phyloP scores from a whole-genome alignment of 2,797 vertebrate species.

The Eleutherodactylus coqui region DNA sequence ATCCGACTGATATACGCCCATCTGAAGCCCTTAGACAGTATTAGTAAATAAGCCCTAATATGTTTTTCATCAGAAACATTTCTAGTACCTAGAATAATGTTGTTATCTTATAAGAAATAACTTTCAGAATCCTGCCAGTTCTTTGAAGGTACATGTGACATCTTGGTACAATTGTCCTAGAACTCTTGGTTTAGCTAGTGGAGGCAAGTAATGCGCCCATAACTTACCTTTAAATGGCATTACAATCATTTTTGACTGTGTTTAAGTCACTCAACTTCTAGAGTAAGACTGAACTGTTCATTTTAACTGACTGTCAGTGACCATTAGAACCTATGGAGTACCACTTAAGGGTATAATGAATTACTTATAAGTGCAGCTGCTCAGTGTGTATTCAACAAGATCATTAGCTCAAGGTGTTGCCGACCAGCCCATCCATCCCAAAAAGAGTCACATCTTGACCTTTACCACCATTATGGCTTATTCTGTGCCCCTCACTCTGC shows the following conservation, averaged over 20 bases:
- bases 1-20: no score
- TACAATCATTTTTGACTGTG: not conserved
- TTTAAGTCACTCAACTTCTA: constrained; percentile 3
- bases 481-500: constrained; percentile 51
- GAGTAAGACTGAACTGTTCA: constrained; percentile 31
- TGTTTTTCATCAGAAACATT: not conserved
- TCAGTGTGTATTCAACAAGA: constrained; percentile 59
- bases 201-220: not conserved
- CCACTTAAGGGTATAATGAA: constrained; percentile 54
- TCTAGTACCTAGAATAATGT: not conserved
- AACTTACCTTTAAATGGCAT: constrained; percentile 18
- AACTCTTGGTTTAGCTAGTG: not conserved
- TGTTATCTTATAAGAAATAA: not conserved
- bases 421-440: constrained; percentile 56
- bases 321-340: constrained; percentile 41
- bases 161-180: not conserved
- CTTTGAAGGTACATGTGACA: not conserved
- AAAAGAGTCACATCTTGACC: constrained; percentile 60
- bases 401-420: constrained; percentile 63
- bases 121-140: not conserved
- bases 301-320: constrained; percentile 39
- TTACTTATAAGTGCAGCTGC: constrained; percentile 55
- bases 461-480: constrained; percentile 61
- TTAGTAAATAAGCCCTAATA: no score
- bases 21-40: no score